A percentile compares a stretch with the other conserved stretches of the same genome.
phyloP scores from a whole-genome alignment of 2,888 invertebrate species.

The Elysia crispata region DNA sequence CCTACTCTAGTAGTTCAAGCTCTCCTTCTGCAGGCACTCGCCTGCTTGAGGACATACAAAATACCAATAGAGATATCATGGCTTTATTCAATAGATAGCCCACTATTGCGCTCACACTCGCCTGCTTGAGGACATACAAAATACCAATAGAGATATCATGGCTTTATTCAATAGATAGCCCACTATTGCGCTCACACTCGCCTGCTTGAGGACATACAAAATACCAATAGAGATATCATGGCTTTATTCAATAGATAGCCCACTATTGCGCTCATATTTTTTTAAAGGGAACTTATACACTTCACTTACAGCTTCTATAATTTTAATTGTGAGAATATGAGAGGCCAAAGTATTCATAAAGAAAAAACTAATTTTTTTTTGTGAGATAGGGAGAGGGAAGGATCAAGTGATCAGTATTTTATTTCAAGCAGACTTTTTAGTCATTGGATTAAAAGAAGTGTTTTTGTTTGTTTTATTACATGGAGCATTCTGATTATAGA shows the following conservation, averaged over 20 bases:
- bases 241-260: constrained; percentile 83
- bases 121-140: constrained; percentile 67
- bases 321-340: too few species aligned
- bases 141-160: constrained; percentile 75
- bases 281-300: not conserved
- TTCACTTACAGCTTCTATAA: too few species aligned
- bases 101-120: constrained; percentile 59
- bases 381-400: not conserved
- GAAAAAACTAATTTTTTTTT: not conserved
- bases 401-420: too few species aligned
- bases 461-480: too few species aligned
- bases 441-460: too few species aligned
- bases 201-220: constrained; percentile 67
- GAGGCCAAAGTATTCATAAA: too few species aligned
- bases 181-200: not conserved
- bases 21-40: constrained; percentile 64
- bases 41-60: constrained; percentile 67
- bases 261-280: not conserved
- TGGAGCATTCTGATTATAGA: too few species aligned
- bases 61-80: constrained; percentile 75
- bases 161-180: constrained; percentile 83
- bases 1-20: constrained; percentile 64
- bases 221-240: constrained; percentile 75
- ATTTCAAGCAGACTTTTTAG: too few species aligned
- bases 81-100: constrained; percentile 83